Conservation (phyloP, 2,888 invertebrate genomes). For the Volucella inflata region DNA sequence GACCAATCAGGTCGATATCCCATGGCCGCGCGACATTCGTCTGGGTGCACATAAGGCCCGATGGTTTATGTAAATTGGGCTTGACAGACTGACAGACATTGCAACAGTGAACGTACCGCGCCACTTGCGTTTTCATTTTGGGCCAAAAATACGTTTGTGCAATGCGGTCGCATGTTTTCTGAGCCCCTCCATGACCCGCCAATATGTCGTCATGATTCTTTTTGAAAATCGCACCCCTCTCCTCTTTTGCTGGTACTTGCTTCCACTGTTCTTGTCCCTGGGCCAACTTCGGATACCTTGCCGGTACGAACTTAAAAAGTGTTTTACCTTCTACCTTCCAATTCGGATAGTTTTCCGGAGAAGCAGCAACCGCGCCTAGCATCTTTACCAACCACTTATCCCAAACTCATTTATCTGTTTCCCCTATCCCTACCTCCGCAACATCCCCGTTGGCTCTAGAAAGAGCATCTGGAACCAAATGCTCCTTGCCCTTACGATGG, state of each 20-base stretch:
- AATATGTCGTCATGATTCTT: not conserved
- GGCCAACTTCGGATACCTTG: not conserved
- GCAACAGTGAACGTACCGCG: not conserved
- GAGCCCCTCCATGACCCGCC: conserved; percentile 10
- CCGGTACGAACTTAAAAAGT: not conserved
- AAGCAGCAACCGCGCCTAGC: too few species aligned
- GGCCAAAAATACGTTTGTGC: too few species aligned
- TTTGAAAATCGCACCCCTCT: too few species aligned
- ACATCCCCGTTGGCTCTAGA: too few species aligned
- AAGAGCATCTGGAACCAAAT: conserved; percentile 17
- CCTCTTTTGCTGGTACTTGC: too few species aligned
- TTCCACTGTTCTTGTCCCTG: too few species aligned
- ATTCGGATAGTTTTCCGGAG: too few species aligned
- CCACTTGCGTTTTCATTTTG: not conserved
- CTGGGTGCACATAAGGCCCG: too few species aligned
- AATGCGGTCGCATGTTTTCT: conserved; percentile 1
- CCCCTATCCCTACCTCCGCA: too few species aligned
- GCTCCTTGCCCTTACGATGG: conserved; percentile 43
- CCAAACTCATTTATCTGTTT: too few species aligned
- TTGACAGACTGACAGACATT: conserved; percentile 3
- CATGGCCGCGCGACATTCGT: conserved; percentile 1
- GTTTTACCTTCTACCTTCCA: not conserved
- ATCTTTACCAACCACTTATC: too few species aligned
- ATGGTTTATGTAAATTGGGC: not conserved
- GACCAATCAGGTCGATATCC: conserved; percentile 47